Conservation (phyloP, 2,888 invertebrate species). For the Scaptomyza parva region DNA sequence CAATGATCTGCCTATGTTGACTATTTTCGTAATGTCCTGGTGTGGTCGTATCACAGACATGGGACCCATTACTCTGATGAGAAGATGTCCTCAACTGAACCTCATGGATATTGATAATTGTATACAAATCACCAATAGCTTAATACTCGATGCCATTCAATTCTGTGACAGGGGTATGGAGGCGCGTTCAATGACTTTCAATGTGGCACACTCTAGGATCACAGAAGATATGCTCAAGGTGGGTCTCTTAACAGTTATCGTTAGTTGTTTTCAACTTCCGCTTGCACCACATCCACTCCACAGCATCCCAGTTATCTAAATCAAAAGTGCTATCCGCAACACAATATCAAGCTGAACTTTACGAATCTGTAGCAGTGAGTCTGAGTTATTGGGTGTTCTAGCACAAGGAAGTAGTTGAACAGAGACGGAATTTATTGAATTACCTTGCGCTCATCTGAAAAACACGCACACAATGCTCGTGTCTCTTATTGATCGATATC, state of each 20-base stretch:
- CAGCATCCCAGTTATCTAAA: constrained; percentile 61
- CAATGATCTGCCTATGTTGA: constrained; percentile 49
- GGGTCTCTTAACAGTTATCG: too few species aligned
- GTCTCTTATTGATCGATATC: constrained; percentile 59
- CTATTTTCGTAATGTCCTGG: constrained; percentile 31
- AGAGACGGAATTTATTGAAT: constrained; percentile 55
- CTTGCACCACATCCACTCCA: too few species aligned
- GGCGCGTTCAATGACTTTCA: constrained; percentile 36
- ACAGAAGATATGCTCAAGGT: constrained; percentile 40
- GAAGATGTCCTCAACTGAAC: constrained; percentile 49
- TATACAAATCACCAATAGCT: constrained; percentile 53
- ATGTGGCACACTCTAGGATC: constrained; percentile 52
- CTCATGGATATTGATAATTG: constrained; percentile 56
- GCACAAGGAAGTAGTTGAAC: constrained; percentile 61
- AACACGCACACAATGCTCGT: constrained; percentile 61
- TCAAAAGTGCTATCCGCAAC: constrained; percentile 24
- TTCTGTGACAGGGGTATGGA: constrained; percentile 34
- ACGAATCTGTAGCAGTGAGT: constrained; percentile 5
- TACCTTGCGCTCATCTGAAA: constrained; percentile 7
- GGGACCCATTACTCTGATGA: constrained; percentile 54
- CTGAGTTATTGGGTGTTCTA: constrained; percentile 6
- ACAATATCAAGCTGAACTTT: constrained; percentile 59
- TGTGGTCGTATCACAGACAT: constrained; percentile 57
- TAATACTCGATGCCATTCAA: constrained; percentile 57
- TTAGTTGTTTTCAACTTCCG: too few species aligned